Evolutionary conservation across 2,113 vertebrate genomes (phyloP), one percentile per base, ranked within the genome.

Genomic region (Neodontobutis hainanensis): DNA sequence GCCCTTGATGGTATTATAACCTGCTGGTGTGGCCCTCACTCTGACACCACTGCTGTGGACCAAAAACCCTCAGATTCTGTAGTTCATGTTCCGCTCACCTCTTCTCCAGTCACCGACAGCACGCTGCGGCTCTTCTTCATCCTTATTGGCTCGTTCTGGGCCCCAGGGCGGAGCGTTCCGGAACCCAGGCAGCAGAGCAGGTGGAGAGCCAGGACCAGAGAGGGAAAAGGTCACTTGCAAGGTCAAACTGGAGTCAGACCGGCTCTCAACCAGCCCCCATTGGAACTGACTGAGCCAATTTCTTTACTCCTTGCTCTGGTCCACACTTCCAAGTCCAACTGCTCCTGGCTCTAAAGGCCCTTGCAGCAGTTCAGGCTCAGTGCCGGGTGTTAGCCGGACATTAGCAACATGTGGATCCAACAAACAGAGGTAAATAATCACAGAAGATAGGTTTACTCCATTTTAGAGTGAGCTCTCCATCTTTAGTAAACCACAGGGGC

Each of bases 131-230:
- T 91, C 81, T 91, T 91, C 83, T 90, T 92, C 90, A 92, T 92
- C 49, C 89, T 89, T 85, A 91, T 91, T 87, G 91, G 89, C 88
- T 92, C 87, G 91, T 90, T 90, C 91, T 90, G 89, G 83, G 87
- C 87, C 83, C 89, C 88, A 81, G 91, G 88, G 81, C 91, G 91
- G 88, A 92, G 88, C 85, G 89, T 88, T 90, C 88, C 90, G 49
- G 91, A 92, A 91, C 91, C 91, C 90, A 92, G 85, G 84, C 91
- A 92, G 84, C 91, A 92, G 78, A 92, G 90, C 85, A 92, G 82
- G 73, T 92, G 91, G 87, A 92, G 89, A 90, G 91, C 91, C 91
- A 91, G 90, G 90, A 91, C 90, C 88, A 86, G 90, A 90, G 85
- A 89, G 87, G 85, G 89, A 85, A 89, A 58, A 79, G 81, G 90